Evolutionary conservation across 2,113 vertebrate genomes (phyloP).

Genomic region (Hippocampus comes): DNA sequence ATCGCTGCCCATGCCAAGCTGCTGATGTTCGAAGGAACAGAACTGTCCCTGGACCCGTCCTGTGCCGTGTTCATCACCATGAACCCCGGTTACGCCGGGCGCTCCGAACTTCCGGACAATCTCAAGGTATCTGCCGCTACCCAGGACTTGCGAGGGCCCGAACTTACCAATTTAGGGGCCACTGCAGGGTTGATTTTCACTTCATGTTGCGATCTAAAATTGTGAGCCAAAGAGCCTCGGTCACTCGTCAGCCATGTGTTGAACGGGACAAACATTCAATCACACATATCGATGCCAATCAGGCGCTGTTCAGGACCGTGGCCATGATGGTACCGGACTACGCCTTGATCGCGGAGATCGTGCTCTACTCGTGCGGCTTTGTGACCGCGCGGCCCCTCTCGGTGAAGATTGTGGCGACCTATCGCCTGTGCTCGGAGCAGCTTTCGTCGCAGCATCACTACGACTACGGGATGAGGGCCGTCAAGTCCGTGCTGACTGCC

Average conservation of each 20-base stretch:
- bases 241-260: too few species aligned
- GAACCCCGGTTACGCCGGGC: constrained; percentile 91
- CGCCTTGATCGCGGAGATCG: constrained; percentile 90
- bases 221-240: not conserved
- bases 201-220: too few species aligned
- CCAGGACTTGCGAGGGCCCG: not conserved
- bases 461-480: constrained; percentile 89
- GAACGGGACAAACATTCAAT: too few species aligned
- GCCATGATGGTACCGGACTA: constrained; percentile 96
- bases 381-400: constrained; percentile 84
- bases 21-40: constrained; percentile 86
- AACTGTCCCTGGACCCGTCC: constrained; percentile 83
- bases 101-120: constrained; percentile 89
- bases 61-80: constrained; percentile 92
- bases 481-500: constrained; percentile 87
- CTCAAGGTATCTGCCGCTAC: constrained; percentile 74
- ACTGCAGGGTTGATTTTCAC: too few species aligned
- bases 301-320: constrained; percentile 88
- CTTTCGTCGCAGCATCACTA: constrained; percentile 88
- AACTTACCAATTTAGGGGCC: not conserved
- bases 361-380: constrained; percentile 89
- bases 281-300: not conserved
- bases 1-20: constrained; percentile 76
- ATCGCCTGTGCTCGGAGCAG: constrained; percentile 85
- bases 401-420: constrained; percentile 86